A percentile compares a stretch with the other conserved stretches of the same genome.
These are phyloP conservation scores for Pleuronectes platessa DNA, from an alignment of 2,113 vertebrate genomes.

Conservation along the genomic window DNA sequence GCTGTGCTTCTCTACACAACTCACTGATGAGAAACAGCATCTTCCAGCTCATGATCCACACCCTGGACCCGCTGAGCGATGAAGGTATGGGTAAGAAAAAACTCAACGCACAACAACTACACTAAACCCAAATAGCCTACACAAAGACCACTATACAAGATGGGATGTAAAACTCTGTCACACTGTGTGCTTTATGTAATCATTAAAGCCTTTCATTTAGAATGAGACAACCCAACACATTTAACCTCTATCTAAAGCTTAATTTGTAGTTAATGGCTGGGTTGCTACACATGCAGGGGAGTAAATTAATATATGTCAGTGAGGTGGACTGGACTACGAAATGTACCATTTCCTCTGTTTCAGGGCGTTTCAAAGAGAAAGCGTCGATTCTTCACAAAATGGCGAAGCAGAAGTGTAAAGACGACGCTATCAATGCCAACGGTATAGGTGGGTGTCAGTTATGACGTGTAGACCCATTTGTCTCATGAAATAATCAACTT, in stretches of 20 bases:
- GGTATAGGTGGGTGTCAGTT: constrained; percentile 77
- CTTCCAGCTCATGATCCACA: constrained; percentile 85
- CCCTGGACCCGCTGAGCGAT: constrained; percentile 79
- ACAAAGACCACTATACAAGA: background rate
- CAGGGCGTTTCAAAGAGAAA: constrained; percentile 94
- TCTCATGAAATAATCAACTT: background rate
- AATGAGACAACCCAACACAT: background rate
- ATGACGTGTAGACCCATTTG: background rate
- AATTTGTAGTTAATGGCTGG: background rate
- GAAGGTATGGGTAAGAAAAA: constrained; percentile 61
- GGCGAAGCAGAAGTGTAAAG: constrained; percentile 93
- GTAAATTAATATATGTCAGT: background rate
- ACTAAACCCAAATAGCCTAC: too few species aligned
- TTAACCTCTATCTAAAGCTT: background rate
- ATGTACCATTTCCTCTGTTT: background rate
- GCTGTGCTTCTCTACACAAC: constrained; percentile 84
- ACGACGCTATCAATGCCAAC: constrained; percentile 83
- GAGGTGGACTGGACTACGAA: too few species aligned
- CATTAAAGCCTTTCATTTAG: background rate
- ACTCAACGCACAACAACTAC: background rate
- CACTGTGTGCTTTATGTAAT: too few species aligned
- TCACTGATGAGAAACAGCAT: constrained; percentile 85
- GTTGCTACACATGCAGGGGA: background rate
- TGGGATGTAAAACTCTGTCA: too few species aligned
- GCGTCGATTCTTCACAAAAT: constrained; percentile 96